Conservation (phyloP, 2,113 vertebrate genomes). For the Oceanodroma tethys region DNA sequence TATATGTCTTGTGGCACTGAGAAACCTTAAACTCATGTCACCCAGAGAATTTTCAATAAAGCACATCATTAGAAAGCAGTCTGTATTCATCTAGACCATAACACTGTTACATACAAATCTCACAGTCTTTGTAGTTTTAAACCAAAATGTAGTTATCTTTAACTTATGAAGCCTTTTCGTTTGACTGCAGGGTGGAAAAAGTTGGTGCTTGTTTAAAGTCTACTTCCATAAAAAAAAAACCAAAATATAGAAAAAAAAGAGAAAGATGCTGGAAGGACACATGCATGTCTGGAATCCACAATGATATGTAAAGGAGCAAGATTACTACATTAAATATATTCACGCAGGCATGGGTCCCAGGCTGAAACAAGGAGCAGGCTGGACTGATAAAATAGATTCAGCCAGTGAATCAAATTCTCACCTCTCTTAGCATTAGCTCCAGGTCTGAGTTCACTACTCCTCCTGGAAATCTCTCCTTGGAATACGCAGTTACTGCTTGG, state of each 20-base stretch:
- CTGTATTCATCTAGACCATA: background rate
- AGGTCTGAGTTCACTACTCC: background rate
- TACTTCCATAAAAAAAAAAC: background rate
- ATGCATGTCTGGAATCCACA: background rate
- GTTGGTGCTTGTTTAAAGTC: background rate
- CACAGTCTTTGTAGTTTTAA: background rate
- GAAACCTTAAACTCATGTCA: background rate
- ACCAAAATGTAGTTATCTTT: background rate
- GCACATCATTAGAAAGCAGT: background rate
- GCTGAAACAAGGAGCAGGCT: background rate
- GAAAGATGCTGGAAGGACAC: background rate
- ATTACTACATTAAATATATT: background rate
- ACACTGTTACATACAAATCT: background rate
- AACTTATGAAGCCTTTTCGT: background rate
- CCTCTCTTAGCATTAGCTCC: background rate
- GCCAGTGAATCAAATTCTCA: background rate
- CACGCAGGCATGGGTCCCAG: background rate
- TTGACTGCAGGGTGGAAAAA: background rate
- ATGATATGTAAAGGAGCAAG: background rate
- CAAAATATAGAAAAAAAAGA: background rate
- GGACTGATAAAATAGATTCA: background rate
- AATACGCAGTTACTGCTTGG: background rate
- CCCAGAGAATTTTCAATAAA: background rate
- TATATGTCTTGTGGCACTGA: background rate
- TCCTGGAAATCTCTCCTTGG: background rate